These are phyloP conservation scores for Polyergus mexicanus DNA, from an alignment of 1,140 invertebrate genomes.

Conservation along the genomic window DNA sequence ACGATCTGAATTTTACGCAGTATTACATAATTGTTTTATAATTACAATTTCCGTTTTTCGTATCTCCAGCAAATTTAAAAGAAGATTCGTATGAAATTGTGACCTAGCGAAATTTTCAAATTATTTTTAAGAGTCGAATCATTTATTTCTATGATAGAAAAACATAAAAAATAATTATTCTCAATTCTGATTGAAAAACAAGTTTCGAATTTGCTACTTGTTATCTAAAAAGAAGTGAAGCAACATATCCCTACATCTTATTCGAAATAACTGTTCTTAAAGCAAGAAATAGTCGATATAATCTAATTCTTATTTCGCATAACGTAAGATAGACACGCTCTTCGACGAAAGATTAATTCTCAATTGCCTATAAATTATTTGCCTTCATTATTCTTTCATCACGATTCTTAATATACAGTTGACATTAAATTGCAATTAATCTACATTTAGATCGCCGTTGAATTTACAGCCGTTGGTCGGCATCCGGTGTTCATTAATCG, in stretches of 20 bases:
- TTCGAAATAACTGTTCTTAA: background rate
- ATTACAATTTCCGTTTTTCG: background rate
- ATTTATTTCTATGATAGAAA: background rate
- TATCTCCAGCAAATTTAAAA: background rate
- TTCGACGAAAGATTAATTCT: constrained; percentile 16
- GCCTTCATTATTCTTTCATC: background rate
- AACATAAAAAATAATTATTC: background rate
- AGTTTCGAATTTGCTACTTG: background rate
- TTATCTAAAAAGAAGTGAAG: no score
- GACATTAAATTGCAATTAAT: constrained; percentile 17
- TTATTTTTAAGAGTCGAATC: background rate
- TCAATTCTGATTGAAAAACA: background rate
- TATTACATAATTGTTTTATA: background rate
- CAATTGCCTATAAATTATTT: background rate
- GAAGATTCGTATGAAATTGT: background rate
- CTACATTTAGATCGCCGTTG: background rate
- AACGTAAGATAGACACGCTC: background rate
- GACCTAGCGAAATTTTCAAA: background rate
- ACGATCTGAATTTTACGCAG: background rate
- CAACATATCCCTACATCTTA: background rate
- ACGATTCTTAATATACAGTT: background rate
- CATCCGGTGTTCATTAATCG: background rate
- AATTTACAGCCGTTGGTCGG: background rate
- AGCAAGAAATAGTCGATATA: background rate
- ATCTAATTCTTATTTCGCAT: no score